Evolutionary conservation across 1,140 invertebrate species (phyloP).

Genomic region (Andrena cerasifolii): DNA sequence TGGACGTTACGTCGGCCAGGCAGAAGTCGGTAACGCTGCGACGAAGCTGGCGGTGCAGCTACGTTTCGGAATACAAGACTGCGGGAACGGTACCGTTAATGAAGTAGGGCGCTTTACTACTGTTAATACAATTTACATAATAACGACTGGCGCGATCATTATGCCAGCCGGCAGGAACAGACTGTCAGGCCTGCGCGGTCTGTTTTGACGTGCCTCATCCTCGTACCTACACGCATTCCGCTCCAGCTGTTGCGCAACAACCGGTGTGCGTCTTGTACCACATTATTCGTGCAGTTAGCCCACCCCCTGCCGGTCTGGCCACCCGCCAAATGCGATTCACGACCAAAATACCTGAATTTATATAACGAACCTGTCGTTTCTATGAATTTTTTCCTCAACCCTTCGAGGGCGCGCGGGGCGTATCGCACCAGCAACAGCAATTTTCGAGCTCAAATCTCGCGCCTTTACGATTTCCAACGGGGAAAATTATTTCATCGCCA

Average conservation of each 20-base stretch:
- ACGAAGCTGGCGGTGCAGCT: neutral
- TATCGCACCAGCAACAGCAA: too few species aligned
- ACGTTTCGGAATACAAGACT: neutral
- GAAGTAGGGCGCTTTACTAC: conserved; percentile 62
- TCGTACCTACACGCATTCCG: conserved; percentile 62
- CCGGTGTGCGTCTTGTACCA: conserved; percentile 69
- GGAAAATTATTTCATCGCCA: too few species aligned
- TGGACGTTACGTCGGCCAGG: neutral
- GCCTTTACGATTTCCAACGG: too few species aligned
- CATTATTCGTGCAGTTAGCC: conserved; percentile 76
- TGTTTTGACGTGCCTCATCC: conserved; percentile 54
- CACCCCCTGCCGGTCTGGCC: conserved; percentile 74
- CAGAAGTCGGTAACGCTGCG: neutral
- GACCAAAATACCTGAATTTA: conserved; percentile 79
- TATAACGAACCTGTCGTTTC: conserved; percentile 68
- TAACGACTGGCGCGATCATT: conserved; percentile 70
- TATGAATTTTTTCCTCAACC: neutral
- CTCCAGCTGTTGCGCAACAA: conserved; percentile 76
- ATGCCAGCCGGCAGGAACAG: conserved; percentile 44
- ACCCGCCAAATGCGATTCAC: conserved; percentile 74
- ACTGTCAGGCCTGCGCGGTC: conserved; percentile 30
- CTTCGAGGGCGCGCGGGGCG: too few species aligned
- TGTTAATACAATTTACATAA: conserved; percentile 68
- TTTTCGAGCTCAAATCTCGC: too few species aligned
- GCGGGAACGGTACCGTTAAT: conserved; percentile 14